phyloP scores from a whole-genome alignment of 1,140 invertebrate species.

The Drosophila guanche region DNA sequence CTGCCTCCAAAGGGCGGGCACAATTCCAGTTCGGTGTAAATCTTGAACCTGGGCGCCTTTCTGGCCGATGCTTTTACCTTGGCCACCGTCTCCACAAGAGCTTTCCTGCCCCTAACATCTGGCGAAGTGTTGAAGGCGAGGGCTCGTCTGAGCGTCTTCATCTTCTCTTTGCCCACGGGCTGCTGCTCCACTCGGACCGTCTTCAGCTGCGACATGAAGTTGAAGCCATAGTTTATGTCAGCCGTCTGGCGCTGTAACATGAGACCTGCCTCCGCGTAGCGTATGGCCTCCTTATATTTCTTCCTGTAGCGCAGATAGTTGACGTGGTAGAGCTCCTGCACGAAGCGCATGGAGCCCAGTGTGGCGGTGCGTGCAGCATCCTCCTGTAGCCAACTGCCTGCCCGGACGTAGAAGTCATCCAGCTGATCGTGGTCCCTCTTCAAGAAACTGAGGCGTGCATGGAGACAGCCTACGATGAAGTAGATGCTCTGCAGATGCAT shows the following conservation, averaged over 20 bases:
- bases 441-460: conserved; percentile 66
- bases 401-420: conserved; percentile 58
- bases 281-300: conserved; percentile 39
- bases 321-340: conserved; percentile 42
- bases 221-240: conserved; percentile 57
- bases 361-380: background rate
- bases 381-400: conserved; percentile 45
- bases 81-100: background rate
- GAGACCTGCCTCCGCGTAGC: conserved; percentile 24
- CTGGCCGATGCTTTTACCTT: conserved; percentile 9
- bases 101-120: conserved; percentile 1
- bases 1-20: background rate
- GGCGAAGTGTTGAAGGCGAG: conserved; percentile 52
- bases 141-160: conserved; percentile 24
- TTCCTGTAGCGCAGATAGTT: conserved; percentile 51
- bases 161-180: background rate
- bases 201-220: conserved; percentile 53
- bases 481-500: conserved; percentile 52
- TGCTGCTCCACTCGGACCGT: conserved; percentile 32
- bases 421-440: conserved; percentile 56
- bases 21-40: conserved; percentile 46
- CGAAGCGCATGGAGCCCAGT: conserved; percentile 37
- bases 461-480: conserved; percentile 60
- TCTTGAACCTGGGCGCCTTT: conserved; percentile 32
- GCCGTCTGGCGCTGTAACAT: conserved; percentile 4